phyloP scores from a whole-genome alignment of 2,113 vertebrate genomes.

The Silurus meridionalis region DNA sequence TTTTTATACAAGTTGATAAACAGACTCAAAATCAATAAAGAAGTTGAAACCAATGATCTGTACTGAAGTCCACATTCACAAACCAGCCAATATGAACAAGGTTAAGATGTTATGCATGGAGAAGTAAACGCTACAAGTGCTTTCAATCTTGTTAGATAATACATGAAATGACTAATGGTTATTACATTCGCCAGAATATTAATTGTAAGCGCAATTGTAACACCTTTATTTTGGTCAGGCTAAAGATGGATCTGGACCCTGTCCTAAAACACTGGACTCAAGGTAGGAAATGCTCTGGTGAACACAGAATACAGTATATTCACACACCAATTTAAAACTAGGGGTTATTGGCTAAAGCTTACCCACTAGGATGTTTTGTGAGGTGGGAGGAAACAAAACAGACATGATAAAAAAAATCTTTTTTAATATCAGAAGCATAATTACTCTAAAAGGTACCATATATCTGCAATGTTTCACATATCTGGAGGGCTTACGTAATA shows the following conservation, averaged over 20 bases:
- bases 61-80: background rate
- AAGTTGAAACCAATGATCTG: background rate
- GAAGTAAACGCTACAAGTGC: background rate
- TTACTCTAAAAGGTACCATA: background rate
- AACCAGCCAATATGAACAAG: background rate
- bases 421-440: background rate
- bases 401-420: background rate
- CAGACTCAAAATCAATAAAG: background rate
- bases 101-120: background rate
- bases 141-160: background rate
- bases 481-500: conserved; percentile 5
- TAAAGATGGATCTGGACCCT: background rate
- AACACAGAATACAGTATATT: background rate
- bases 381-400: background rate
- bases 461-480: background rate
- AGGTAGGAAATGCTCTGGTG: background rate
- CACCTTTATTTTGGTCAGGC: background rate
- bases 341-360: background rate
- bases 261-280: background rate
- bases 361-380: background rate
- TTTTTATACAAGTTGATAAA: background rate
- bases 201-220: background rate
- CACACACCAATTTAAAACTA: background rate
- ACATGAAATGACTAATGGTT: background rate
- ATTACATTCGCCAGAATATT: background rate